A percentile compares a stretch with the other conserved stretches of the same genome.
phyloP scores from a whole-genome alignment of 2,888 invertebrate genomes.

The Ochropleura leucogaster region DNA sequence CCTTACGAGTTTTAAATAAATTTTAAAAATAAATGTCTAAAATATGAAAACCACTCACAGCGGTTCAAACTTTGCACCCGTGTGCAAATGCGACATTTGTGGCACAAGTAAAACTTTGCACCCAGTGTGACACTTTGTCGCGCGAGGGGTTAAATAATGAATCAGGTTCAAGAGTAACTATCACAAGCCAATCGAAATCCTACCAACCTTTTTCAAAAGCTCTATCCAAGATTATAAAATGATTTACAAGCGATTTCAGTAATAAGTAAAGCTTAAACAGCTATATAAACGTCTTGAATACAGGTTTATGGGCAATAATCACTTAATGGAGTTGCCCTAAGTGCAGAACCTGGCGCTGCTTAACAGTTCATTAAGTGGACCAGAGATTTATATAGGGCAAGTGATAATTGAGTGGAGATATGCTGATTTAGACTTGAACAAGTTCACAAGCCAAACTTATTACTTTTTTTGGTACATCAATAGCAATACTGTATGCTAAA shows the following conservation, averaged over 20 bases:
- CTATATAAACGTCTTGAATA: slow-evolving; percentile 38
- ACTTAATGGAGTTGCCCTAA: slow-evolving; percentile 51
- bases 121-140: too few relatives aligned
- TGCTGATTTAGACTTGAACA: too few relatives aligned
- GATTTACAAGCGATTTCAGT: slow-evolving; percentile 44
- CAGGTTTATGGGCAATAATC: slow-evolving; percentile 64
- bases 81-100: too few relatives aligned
- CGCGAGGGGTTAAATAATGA: too few relatives aligned
- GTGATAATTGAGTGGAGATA: slow-evolving; percentile 8
- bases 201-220: not conserved
- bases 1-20: too few relatives aligned
- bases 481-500: too few relatives aligned
- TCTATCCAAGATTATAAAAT: slow-evolving; percentile 8
- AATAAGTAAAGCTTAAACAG: slow-evolving; percentile 17
- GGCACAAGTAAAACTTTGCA: too few relatives aligned
- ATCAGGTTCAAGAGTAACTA: not conserved
- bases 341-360: slow-evolving; percentile 18
- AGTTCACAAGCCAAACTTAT: not conserved
- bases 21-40: too few relatives aligned
- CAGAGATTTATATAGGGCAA: slow-evolving; percentile 26
- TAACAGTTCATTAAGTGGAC: slow-evolving; percentile 53
- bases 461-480: too few relatives aligned
- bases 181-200: not conserved
- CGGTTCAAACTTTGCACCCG: too few relatives aligned
- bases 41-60: too few relatives aligned